phyloP scores from a whole-genome alignment of 2,797 vertebrate species.

The Crypturellus tataupa region DNA sequence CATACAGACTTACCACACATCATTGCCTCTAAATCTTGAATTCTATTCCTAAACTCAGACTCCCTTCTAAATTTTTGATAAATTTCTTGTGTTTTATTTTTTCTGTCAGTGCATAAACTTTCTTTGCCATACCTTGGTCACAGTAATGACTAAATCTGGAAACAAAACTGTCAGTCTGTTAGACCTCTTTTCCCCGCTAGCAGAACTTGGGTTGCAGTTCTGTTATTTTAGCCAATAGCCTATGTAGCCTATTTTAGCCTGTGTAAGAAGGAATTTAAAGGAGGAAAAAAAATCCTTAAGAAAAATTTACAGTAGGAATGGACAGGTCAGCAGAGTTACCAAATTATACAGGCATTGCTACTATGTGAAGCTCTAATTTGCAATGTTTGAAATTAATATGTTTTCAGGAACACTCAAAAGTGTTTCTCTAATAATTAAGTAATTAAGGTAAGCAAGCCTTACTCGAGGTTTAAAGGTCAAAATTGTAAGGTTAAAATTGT shows the following conservation, averaged over 20 bases:
- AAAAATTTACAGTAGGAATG: not conserved
- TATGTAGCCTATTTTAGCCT: too few relatives aligned
- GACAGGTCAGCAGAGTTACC: not conserved
- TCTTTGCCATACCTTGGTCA: not conserved
- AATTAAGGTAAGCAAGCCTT: too few relatives aligned
- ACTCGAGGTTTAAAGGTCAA: too few relatives aligned
- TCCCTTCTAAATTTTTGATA: not conserved
- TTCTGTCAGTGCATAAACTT: not conserved
- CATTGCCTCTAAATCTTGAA: not conserved
- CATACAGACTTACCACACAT: not conserved
- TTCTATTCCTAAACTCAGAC: not conserved
- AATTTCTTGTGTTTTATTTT: not conserved
- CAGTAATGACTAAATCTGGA: not conserved
- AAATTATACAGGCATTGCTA: not conserved
- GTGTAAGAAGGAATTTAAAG: not conserved
- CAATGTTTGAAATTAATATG: not conserved
- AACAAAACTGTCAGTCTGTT: not conserved
- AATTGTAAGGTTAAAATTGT: not conserved
- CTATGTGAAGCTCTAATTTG: not conserved
- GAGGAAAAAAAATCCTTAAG: not conserved
- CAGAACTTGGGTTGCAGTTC: not conserved
- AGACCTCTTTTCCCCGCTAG: not conserved
- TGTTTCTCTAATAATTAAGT: too few relatives aligned
- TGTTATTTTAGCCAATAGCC: not conserved
- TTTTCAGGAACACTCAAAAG: not conserved